A percentile compares a stretch with the other conserved stretches of the same genome.
phyloP scores from a whole-genome alignment of 35 echinoderm and acorn worm species.

The Ptychodera flava region DNA sequence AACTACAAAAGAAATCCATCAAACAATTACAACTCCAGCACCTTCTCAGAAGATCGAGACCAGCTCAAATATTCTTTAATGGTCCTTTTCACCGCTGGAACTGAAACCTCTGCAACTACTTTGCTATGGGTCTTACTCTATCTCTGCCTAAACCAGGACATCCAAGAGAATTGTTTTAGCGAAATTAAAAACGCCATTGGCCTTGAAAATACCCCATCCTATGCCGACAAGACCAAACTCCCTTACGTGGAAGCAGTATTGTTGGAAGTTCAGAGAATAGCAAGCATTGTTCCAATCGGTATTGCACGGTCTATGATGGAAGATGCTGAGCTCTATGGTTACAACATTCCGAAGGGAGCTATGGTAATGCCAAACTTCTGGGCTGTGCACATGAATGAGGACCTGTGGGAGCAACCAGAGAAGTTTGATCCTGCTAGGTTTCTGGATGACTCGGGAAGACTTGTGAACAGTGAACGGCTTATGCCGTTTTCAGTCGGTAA shows the following conservation, averaged over 20 bases:
- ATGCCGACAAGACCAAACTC: conserved; percentile 34
- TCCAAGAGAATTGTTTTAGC: conserved; percentile 29
- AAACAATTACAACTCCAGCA: neutral
- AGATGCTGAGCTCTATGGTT: conserved; percentile 28
- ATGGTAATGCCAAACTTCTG: conserved; percentile 42
- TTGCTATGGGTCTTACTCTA: conserved; percentile 43
- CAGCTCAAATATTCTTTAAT: neutral
- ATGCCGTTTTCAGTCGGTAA: conserved; percentile 34
- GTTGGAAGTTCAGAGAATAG: conserved; percentile 39
- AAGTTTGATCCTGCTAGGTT: conserved; percentile 52
- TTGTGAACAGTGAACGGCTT: conserved; percentile 22
- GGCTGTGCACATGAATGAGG: conserved; percentile 15
- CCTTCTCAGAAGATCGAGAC: conserved; percentile 3
- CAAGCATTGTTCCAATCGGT: conserved; percentile 15
- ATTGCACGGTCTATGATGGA: conserved; percentile 30
- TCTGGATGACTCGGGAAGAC: conserved; percentile 16
- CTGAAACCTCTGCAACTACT: conserved; percentile 54
- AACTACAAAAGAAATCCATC: conserved; percentile 13
- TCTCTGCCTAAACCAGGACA: conserved; percentile 47
- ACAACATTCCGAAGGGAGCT: conserved; percentile 55
- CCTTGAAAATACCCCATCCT: conserved; percentile 26
- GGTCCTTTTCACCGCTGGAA: conserved; percentile 48
- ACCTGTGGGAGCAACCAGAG: conserved; percentile 24
- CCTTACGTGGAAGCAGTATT: conserved; percentile 52
- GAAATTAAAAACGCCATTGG: conserved; percentile 65